Base-by-base conservation (phyloP, 2,797 vertebrate species). In the Cryptoblepharus egeriae region DNA sequence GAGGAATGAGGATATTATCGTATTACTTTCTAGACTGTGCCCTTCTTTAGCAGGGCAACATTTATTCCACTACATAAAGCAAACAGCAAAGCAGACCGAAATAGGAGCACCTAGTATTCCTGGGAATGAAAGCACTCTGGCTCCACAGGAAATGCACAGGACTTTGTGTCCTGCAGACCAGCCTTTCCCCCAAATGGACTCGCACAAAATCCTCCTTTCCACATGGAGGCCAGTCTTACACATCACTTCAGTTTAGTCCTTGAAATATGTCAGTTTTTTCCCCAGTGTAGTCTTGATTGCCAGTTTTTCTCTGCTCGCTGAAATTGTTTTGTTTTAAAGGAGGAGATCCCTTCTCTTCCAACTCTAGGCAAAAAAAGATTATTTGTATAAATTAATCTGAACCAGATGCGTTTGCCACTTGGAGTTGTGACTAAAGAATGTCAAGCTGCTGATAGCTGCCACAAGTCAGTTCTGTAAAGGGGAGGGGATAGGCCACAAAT, bases 381-480 rank as follows among this genome's bases (percentile, higher is more conserved):
- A 67, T 72, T 79, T 22, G 39, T 35, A 61, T 57, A 32, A 77
- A 78, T 67, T 67, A 79, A 84, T 79, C 49, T 67, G 72, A 84
- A 58, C 69, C 82, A 84, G 76, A 84, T 84, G 81, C 64, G 61
- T 68, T 79, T 49, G 32, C 76, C 72, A 68, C 52, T 73, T 67
- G 37, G 63, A 45, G 35, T 45, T 20, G 30, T 58, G 63, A 52
- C 76, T 15, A 67, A 84, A 5, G 52, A 84, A 79, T 78, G 42
- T 65, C 45, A 78, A 35, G 7, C 69, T 58, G 69, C 52, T 78
- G 55, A 37, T 67, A 35, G 45, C 60, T 37, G 61, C 52, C 61
- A 65, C 24, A 73, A 35, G 30, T 37, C 37, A 73, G 8, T 49
- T 72, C 28, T 30, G 35, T 58, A 35, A 58, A 22, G 71, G 55